A percentile compares a stretch with the other conserved stretches of the same genome.
Conservation (phyloP, 2,113 vertebrate species). For the Ondatra zibethicus region DNA sequence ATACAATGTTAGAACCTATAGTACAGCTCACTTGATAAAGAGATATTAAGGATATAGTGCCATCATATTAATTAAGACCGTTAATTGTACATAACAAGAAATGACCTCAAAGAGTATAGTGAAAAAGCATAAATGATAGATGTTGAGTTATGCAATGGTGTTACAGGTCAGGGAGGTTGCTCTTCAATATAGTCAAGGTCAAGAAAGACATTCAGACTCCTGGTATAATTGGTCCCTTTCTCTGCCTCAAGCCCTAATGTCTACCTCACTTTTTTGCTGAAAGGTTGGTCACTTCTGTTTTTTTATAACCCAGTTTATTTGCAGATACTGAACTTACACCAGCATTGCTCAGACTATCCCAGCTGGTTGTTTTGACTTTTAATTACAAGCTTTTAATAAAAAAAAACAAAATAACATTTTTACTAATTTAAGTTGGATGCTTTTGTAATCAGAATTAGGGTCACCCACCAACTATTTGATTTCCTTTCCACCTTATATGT, state of each 20-base stretch:
- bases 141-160: neutral
- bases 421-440: neutral
- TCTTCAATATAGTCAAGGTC: neutral
- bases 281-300: neutral
- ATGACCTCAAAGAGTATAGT: neutral
- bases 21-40: slow-evolving; percentile 16
- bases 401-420: neutral
- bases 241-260: neutral
- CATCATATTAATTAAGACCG: slow-evolving; percentile 32
- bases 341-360: neutral
- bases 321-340: neutral
- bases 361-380: neutral
- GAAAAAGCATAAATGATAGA: neutral
- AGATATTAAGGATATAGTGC: slow-evolving; percentile 34
- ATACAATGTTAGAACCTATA: neutral
- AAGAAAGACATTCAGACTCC: neutral
- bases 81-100: slow-evolving; percentile 19
- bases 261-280: neutral
- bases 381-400: slow-evolving; percentile 34
- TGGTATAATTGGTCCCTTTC: neutral
- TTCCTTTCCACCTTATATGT: neutral
- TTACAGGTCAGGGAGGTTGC: neutral
- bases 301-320: neutral
- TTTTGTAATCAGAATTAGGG: neutral
- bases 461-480: neutral